Base-by-base conservation (phyloP, 2,888 invertebrate genomes). In the Athalia rosae region DNA sequence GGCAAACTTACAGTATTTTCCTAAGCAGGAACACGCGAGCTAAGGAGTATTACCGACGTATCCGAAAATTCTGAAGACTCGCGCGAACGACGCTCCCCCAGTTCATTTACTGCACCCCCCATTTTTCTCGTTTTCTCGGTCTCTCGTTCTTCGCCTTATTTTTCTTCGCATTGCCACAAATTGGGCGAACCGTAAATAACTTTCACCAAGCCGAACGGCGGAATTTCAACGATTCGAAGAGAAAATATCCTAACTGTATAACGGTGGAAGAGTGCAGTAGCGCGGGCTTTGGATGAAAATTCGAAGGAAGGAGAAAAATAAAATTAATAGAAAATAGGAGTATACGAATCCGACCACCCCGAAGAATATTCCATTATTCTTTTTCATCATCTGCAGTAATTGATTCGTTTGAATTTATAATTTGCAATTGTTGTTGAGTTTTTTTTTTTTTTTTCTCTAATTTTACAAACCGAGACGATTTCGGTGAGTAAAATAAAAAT, bases 101-200 rank as follows among this genome's bases (percentile, higher is more conserved):
- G 28, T 28, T 28, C 28, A 28, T 28, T 28, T 28, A 28, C 28
- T 28, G 28, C 28, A 28, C 28, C 28, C 28, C 28, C 28, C 28
- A 28, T 28, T 28, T 28, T 28, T 28, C 28, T 28, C 28, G n/a
- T n/a, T 28, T 28, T 28, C 28, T 28, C 28, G 28, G 28, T 28
- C 28, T 0, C 28, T 28, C 28, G 28, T 28, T 66, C 66, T 48
- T 48, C 64, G 7, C 41, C 11, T 9, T 50, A 62, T 62, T 15
- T 2, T 45, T 62, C 48, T 9, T 48, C 48, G 15, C 8, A 50
- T 59, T 73, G 15, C 73, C 73, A 47, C 45, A 73, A 73, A 73
- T 73, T 73, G 73, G 73, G 9, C 28, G 47, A 59, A 59, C 73
- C 73, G 73, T 73, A 73, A 73, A 73, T 73, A 73, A 73, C 59